phyloP scores from a whole-genome alignment of 2,888 invertebrate species.

The Tubulanus polymorphus region DNA sequence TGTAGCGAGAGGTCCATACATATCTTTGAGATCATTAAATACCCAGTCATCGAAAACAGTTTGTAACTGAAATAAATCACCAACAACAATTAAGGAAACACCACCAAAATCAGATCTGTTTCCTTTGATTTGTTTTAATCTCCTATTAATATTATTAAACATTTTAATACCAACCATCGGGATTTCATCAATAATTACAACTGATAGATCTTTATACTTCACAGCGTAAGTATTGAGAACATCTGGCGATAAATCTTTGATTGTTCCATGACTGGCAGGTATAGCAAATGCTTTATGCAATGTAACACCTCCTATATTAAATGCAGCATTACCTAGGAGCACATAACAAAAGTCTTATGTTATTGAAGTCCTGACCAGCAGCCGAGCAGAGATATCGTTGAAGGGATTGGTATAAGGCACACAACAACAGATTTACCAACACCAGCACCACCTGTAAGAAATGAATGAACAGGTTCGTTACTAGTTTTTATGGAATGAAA shows the following conservation, averaged over 20 bases:
- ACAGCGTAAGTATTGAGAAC: slow-evolving; percentile 13
- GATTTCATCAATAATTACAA: slow-evolving; percentile 23
- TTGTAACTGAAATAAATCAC: slow-evolving; percentile 21
- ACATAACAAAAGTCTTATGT: neutral
- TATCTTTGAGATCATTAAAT: neutral
- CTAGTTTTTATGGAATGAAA: neutral
- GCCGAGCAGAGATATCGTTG: neutral
- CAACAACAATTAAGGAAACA: slow-evolving; percentile 21
- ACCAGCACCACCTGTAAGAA: slow-evolving; percentile 16
- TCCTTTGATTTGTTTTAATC: slow-evolving; percentile 21
- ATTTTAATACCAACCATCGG: slow-evolving; percentile 23
- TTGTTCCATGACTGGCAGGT: slow-evolving; percentile 13
- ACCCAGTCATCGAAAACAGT: slow-evolving; percentile 23
- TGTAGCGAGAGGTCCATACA: slow-evolving; percentile 16
- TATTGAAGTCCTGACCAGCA: neutral
- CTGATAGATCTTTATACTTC: slow-evolving; percentile 12
- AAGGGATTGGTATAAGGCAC: slow-evolving; percentile 9
- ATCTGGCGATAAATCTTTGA: slow-evolving; percentile 7
- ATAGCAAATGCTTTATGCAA: neutral
- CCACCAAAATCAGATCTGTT: slow-evolving; percentile 19
- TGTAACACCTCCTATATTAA: slow-evolving; percentile 13
- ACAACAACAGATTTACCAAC: slow-evolving; percentile 19
- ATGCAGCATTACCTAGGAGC: slow-evolving; percentile 1
- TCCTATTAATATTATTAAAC: slow-evolving; percentile 20
- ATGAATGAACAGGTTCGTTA: neutral